A percentile compares a stretch with the other conserved stretches of the same genome.
Evolutionary conservation across 30 jellyfish, hydroid and myxozoan species (phyloP).

Genomic region (Hydractinia symbiolongicarpus): DNA sequence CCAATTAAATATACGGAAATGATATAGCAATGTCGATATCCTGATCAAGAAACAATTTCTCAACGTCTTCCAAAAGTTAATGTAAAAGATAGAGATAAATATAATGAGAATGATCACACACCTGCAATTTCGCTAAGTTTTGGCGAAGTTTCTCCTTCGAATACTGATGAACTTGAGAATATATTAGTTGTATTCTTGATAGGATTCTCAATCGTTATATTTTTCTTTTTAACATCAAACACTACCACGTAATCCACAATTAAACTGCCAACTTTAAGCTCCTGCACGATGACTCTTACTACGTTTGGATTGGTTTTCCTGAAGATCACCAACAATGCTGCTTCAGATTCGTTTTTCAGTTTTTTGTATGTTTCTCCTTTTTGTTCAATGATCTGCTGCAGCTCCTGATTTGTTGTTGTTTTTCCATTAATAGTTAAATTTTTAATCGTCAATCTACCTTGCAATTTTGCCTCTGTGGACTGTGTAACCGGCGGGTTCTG

Average conservation of each 20-base stretch:
- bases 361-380: slow-evolving; percentile 4
- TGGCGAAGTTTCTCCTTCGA: neutral
- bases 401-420: neutral
- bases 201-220: neutral
- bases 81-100: neutral
- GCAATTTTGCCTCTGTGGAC: neutral
- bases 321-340: neutral
- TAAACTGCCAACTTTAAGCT: neutral
- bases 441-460: neutral
- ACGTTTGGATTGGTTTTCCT: neutral
- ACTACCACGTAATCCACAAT: neutral
- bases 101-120: neutral
- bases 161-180: neutral
- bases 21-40: no score
- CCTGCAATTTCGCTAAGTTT: neutral
- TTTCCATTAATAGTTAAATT: neutral
- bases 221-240: neutral
- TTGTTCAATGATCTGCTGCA: neutral
- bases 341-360: neutral
- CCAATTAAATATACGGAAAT: no score
- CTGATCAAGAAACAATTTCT: neutral
- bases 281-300: neutral
- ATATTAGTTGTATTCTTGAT: neutral
- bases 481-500: neutral
- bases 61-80: neutral